Evolutionary conservation across 2,113 vertebrate genomes (phyloP).

Genomic region (Sclerurus mexicanus): DNA sequence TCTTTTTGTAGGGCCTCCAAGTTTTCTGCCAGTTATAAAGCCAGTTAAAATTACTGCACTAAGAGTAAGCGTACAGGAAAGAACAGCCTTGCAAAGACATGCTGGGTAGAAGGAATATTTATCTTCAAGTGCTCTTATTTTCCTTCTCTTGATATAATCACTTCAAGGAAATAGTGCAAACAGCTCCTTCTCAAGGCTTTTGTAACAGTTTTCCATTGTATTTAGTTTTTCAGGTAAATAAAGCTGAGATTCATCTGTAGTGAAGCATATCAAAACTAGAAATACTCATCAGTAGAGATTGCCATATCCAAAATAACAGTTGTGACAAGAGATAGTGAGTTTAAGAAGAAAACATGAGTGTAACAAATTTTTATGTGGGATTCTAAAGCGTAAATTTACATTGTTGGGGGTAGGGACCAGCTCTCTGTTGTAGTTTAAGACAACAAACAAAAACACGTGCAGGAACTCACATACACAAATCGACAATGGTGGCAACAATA

Average conservation of each 20-base stretch:
- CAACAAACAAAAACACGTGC: rapidly evolving
- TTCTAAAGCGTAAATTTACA: not conserved
- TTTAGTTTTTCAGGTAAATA: not conserved
- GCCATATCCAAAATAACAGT: not conserved
- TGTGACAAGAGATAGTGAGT: not conserved
- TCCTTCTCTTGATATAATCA: not conserved
- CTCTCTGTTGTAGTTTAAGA: not conserved
- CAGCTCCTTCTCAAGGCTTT: not conserved
- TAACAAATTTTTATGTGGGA: not conserved
- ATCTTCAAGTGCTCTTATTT: not conserved
- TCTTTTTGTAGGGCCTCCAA: not conserved
- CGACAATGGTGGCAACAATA: not conserved
- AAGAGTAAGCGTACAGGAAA: not conserved
- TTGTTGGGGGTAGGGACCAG: not conserved
- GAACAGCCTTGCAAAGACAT: not conserved
- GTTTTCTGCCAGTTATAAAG: not conserved
- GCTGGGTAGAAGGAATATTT: not conserved
- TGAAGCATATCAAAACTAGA: not conserved
- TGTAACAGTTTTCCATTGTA: not conserved
- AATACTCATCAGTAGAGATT: not conserved
- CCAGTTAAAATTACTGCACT: not conserved
- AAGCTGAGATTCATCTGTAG: not conserved
- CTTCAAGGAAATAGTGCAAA: not conserved
- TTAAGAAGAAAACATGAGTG: not conserved
- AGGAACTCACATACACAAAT: not conserved